Evolutionary conservation across 1,140 invertebrate genomes (phyloP).

Genomic region (Leptinotarsa defecta): DNA sequence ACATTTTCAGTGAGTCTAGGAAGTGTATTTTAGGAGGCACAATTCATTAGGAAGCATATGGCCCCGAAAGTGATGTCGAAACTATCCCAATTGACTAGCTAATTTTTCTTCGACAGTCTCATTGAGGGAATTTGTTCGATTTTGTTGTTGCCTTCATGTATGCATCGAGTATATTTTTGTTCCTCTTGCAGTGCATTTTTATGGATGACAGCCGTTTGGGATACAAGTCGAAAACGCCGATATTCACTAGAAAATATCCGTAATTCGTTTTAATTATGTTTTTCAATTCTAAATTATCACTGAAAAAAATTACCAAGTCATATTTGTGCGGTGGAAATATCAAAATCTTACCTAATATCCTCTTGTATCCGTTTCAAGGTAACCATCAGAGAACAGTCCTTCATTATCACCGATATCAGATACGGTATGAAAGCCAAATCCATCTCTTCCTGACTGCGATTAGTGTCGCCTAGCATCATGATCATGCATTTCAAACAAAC

Average conservation of each 20-base stretch:
- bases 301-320: constrained; percentile 13
- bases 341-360: constrained; percentile 31
- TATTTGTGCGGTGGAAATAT: too few species aligned
- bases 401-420: constrained; percentile 48
- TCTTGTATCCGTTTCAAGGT: constrained; percentile 43
- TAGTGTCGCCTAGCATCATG: constrained; percentile 31
- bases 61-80: background rate
- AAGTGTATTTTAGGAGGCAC: too few species aligned
- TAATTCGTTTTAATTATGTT: constrained; percentile 39
- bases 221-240: constrained; percentile 52
- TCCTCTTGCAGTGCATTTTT: constrained; percentile 46
- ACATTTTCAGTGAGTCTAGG: too few species aligned
- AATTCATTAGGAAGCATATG: too few species aligned
- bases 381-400: constrained; percentile 53
- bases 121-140: background rate
- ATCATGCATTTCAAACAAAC: constrained; percentile 43
- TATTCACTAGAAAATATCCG: constrained; percentile 45
- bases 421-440: constrained; percentile 47
- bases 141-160: constrained; percentile 4
- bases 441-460: constrained; percentile 26
- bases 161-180: constrained; percentile 40
- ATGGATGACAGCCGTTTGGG: constrained; percentile 50
- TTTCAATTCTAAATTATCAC: constrained; percentile 36
- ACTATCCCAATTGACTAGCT: background rate
- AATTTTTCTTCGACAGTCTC: background rate